Base-by-base conservation (phyloP, 2,888 invertebrate species). In the Hirtodrosophila cameraria region DNA sequence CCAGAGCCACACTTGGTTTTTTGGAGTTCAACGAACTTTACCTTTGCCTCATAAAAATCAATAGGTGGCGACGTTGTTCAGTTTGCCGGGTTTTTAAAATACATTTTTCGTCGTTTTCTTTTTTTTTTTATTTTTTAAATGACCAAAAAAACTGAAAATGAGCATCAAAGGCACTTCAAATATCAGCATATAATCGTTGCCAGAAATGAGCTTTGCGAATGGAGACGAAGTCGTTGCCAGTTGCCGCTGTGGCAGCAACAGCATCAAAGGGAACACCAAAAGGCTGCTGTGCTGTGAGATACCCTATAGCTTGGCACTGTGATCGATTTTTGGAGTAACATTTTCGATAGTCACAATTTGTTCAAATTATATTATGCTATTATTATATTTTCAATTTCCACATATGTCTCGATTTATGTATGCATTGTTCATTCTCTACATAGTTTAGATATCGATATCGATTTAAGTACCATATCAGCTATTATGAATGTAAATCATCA, bases 161-260 rank as follows among this genome's bases (percentile, higher is more conserved):
- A 59, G 85, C 80, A 85, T 81, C 80, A 81, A 81, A 81, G 85
- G 76, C 85, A 85, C 86, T 81, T 85, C 79, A 85, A 82, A 85
- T 70, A 73, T 75, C 72, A 73, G 68, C 70, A 75, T 74, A 74
- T 74, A 74, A 73, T 74, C 72, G 75, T 54, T 74, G 72, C 65
- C 74, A 74, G 65, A 55, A 74, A 74, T 74, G 64, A 67, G 70
- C 70, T 54, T 15, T 41, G 54, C 30, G 23, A 8, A 11, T 11
- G 42, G 13, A n/a, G 46, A 30, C 11, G 67, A n/a, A 23, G 33
- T 12, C 11, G 12, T 2, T 27, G 46, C 20, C 54, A 39, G 45
- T 20, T 49, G 43, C 38, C n/a, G n/a, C n/a, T n/a, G n/a, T 39
- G 49, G 43, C 42, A 43, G 30, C 57, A 45, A 20, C 38, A 20